A percentile compares a stretch with the other conserved stretches of the same genome.
Evolutionary conservation across 30 jellyfish, hydroid and myxozoan genomes (phyloP).

Genomic region (Cassiopea xamachana): DNA sequence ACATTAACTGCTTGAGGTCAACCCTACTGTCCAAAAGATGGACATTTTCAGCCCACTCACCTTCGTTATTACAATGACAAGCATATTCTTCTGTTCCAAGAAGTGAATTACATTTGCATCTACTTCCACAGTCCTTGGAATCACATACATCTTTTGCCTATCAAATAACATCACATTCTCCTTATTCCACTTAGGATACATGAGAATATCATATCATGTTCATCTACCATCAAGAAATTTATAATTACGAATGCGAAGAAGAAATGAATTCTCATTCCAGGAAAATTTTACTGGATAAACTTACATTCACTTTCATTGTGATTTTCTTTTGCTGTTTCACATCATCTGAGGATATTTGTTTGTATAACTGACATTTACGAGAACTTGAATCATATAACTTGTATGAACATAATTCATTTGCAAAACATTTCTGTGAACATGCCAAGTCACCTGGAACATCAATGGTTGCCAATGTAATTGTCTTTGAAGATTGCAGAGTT

Average conservation of each 20-base stretch:
- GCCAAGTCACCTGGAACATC: conserved; percentile 13
- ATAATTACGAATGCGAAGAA: neutral
- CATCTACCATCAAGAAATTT: neutral
- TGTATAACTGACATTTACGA: neutral
- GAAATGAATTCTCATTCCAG: neutral
- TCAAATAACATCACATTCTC: no score
- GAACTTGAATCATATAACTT: conserved; percentile 1
- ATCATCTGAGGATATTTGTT: neutral
- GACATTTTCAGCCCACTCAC: neutral
- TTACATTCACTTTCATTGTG: neutral
- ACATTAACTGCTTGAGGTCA: no score
- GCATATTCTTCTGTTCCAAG: conserved; percentile 16
- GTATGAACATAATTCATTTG: conserved; percentile 3
- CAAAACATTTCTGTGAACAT: conserved; percentile 35
- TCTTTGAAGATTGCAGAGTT: neutral
- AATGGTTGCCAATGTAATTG: neutral
- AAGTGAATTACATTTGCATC: neutral
- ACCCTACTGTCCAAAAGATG: no score
- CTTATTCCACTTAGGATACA: no score
- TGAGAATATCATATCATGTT: no score
- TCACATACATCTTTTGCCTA: neutral
- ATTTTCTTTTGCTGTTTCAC: neutral
- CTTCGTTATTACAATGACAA: neutral
- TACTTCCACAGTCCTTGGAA: neutral
- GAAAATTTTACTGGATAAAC: neutral